Conservation (phyloP, 2,797 vertebrate genomes). For the Chlorospingus semifuscus region DNA sequence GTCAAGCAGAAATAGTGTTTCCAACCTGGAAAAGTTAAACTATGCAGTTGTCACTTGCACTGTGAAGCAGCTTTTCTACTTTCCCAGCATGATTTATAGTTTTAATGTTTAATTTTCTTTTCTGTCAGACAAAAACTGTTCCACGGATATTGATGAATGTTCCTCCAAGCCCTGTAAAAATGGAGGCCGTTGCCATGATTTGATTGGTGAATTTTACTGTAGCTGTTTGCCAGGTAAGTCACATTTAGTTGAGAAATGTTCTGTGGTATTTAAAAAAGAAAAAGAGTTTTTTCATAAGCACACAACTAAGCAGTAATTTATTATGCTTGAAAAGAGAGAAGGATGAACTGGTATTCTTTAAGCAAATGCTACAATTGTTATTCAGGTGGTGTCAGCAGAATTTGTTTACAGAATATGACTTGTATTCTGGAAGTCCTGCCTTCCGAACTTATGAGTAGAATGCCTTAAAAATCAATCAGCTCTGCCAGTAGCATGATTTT, state of each 20-base stretch:
- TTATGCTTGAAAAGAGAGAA: background rate
- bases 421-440: background rate
- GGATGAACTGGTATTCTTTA: background rate
- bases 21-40: slow-evolving; percentile 47
- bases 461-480: background rate
- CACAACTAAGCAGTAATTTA: background rate
- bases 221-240: slow-evolving; percentile 75
- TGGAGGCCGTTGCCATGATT: slow-evolving; percentile 72
- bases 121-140: slow-evolving; percentile 82
- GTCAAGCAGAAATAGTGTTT: slow-evolving; percentile 17
- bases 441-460: background rate
- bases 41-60: slow-evolving; percentile 56
- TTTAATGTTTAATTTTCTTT: slow-evolving; percentile 70
- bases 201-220: slow-evolving; percentile 66
- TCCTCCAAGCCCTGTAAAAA: slow-evolving; percentile 75
- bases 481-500: background rate
- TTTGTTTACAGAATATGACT: background rate
- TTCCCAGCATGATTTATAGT: slow-evolving; percentile 65
- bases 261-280: background rate
- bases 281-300: background rate
- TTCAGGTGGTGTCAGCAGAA: background rate
- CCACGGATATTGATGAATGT: slow-evolving; percentile 74
- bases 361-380: background rate
- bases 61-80: slow-evolving; percentile 60
- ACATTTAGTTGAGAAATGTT: slow-evolving; percentile 11